Conservation (phyloP, 2,797 vertebrate genomes). For the Hybognathus amarus region DNA sequence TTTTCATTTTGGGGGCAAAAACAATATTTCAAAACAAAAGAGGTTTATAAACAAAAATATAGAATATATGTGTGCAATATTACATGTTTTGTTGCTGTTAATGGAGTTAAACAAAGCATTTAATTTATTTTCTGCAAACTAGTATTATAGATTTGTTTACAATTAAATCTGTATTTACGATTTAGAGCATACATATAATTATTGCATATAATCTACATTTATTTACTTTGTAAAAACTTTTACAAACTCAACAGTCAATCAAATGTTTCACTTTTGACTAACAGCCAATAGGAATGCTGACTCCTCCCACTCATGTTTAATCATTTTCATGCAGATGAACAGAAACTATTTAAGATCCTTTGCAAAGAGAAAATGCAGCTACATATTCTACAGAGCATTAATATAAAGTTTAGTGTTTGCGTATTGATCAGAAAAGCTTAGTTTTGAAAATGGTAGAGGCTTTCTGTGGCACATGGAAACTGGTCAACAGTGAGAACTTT, state of each 20-base stretch:
- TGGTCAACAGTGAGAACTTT: constrained; percentile 90
- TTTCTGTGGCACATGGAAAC: constrained; percentile 94
- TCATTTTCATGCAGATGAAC: neutral
- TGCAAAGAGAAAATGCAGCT: constrained; percentile 11
- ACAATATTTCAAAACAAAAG: neutral
- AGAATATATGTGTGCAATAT: neutral
- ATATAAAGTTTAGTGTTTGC: neutral
- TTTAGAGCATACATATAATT: neutral
- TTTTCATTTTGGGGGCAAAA: neutral
- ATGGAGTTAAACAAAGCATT: neutral
- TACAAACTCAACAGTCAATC: constrained; percentile 63
- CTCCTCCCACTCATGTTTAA: constrained; percentile 19
- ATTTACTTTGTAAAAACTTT: neutral
- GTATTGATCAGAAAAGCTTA: constrained; percentile 45
- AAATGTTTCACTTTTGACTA: constrained; percentile 59
- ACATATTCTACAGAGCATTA: neutral
- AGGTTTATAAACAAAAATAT: neutral
- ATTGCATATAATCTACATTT: neutral
- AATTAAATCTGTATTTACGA: too few relatives aligned
- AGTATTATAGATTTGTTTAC: neutral
- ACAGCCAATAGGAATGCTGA: constrained; percentile 65
- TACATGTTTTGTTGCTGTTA: neutral
- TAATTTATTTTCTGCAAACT: neutral
- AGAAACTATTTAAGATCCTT: constrained; percentile 29
- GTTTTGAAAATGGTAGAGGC: constrained; percentile 87